These are phyloP conservation scores for Mobula birostris DNA, from an alignment of 2,113 vertebrate genomes.

Conservation along the genomic window DNA sequence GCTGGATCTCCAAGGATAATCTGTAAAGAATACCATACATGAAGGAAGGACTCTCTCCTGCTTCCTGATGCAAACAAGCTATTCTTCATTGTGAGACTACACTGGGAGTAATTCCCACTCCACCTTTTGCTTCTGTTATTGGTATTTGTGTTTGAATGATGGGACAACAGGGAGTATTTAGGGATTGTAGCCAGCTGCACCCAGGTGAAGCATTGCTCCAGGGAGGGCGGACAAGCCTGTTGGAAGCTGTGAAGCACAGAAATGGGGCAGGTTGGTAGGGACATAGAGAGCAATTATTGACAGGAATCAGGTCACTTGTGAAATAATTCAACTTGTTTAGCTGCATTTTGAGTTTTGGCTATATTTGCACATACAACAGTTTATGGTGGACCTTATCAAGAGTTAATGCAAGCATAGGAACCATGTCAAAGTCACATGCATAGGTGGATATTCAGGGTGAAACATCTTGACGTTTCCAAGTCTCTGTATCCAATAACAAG, in stretches of 20 bases:
- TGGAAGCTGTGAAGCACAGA: not conserved
- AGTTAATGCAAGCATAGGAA: not conserved
- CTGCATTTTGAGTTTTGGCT: not conserved
- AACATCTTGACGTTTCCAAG: no score
- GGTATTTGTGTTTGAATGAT: not conserved
- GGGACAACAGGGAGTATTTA: not conserved
- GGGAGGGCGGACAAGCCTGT: not conserved
- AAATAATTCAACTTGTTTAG: not conserved
- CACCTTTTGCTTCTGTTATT: not conserved
- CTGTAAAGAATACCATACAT: constrained; percentile 46
- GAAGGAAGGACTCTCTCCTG: not conserved
- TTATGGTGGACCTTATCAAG: not conserved
- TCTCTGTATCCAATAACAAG: not conserved
- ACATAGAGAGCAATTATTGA: not conserved
- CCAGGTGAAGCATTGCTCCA: not conserved
- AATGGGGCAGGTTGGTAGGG: not conserved
- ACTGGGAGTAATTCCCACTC: not conserved
- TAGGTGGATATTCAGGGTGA: no score
- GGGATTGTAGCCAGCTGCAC: not conserved
- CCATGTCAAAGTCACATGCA: not conserved
- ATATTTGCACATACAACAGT: not conserved
- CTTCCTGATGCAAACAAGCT: not conserved
- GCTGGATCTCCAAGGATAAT: constrained; percentile 63
- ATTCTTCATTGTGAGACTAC: not conserved
- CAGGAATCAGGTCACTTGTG: not conserved